phyloP scores from a whole-genome alignment of 2,888 invertebrate genomes.

The Vandiemenella viatica region DNA sequence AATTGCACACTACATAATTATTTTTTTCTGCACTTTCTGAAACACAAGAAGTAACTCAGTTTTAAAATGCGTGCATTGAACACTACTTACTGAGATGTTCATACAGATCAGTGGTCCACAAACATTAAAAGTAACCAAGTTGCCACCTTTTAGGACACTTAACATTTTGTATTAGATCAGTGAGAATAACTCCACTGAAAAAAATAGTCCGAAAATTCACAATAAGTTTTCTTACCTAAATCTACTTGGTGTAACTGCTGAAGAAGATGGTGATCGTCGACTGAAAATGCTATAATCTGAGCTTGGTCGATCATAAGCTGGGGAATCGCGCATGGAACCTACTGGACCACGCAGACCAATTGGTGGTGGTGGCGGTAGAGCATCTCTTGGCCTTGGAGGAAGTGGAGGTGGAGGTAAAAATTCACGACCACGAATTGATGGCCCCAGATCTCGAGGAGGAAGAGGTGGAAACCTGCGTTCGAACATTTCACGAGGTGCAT shows the following conservation, averaged over 20 bases:
- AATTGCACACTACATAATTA: too few species aligned
- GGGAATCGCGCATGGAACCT: constrained; percentile 47
- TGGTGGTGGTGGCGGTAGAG: constrained; percentile 61
- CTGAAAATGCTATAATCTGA: constrained; percentile 67
- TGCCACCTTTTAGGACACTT: too few species aligned
- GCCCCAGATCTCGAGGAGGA: constrained; percentile 30
- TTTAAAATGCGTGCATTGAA: too few species aligned
- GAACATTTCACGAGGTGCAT: constrained; percentile 63
- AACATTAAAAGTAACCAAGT: too few species aligned
- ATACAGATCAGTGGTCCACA: too few species aligned
- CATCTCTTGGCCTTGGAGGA: constrained; percentile 44
- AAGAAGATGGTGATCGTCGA: constrained; percentile 54
- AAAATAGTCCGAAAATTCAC: too few species aligned
- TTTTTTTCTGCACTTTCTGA: too few species aligned
- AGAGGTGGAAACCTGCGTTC: constrained; percentile 63
- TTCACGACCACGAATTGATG: constrained; percentile 19
- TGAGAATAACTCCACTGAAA: too few species aligned
- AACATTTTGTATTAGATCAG: too few species aligned
- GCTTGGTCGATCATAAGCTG: constrained; percentile 39
- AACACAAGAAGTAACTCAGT: too few species aligned
- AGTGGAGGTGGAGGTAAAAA: constrained; percentile 49
- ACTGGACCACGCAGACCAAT: constrained; percentile 42
- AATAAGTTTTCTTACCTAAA: constrained; percentile 15
- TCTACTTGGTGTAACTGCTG: constrained; percentile 10
- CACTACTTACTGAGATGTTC: too few species aligned